A percentile compares a stretch with the other conserved stretches of the same genome.
Evolutionary conservation across 2,797 vertebrate species (phyloP).

Genomic region (Tympanoctomys barrerae): DNA sequence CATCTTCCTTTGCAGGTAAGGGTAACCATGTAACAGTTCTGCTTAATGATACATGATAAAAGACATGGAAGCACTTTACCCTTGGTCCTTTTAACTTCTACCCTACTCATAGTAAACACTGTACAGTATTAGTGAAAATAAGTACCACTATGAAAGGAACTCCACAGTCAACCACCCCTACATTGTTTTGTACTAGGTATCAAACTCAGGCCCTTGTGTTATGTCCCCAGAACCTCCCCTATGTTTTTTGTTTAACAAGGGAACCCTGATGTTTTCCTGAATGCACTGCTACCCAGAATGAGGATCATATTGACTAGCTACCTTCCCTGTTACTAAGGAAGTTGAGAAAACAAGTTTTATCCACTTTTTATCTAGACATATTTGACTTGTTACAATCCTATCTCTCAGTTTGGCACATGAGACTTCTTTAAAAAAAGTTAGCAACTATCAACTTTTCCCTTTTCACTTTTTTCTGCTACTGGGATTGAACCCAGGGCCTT

Average conservation of each 20-base stretch:
- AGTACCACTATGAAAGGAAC: conserved; percentile 14
- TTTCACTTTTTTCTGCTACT: background rate
- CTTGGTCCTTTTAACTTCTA: background rate
- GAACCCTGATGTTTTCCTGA: background rate
- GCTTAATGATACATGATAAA: background rate
- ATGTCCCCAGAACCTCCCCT: background rate
- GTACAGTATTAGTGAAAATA: background rate
- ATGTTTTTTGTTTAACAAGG: background rate
- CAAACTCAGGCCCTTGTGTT: no score
- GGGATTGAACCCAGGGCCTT: background rate
- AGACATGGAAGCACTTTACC: conserved; percentile 22
- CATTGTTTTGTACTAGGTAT: background rate
- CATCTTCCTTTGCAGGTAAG: background rate
- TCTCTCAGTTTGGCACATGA: conserved; percentile 40
- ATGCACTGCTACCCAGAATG: background rate
- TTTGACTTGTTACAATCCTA: background rate
- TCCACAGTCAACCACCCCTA: background rate
- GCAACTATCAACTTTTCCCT: background rate
- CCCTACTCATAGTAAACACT: background rate
- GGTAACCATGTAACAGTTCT: background rate
- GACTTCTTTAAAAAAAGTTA: background rate
- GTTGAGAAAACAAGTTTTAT: conserved; percentile 31
- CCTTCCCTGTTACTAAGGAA: background rate
- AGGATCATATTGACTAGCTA: conserved; percentile 24
- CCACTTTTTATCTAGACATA: background rate